phyloP scores from a whole-genome alignment of 2,888 invertebrate species.

The Euclidia mi region DNA sequence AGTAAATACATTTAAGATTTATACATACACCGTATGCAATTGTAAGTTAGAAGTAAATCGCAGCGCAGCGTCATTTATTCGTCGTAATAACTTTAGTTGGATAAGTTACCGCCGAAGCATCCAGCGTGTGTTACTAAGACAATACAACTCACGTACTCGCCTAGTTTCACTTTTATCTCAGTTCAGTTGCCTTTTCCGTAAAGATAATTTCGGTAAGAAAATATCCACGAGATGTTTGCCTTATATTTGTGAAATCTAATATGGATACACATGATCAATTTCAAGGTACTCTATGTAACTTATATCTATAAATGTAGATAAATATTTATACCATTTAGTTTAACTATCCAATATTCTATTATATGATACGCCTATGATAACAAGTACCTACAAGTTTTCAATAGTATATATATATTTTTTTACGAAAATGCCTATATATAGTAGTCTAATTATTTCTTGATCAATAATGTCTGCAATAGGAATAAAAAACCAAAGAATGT shows the following conservation, averaged over 20 bases:
- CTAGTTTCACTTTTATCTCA: constrained; percentile 44
- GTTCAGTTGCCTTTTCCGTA: constrained; percentile 38
- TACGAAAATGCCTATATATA: background rate
- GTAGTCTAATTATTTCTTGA: constrained; percentile 8
- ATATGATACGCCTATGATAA: too few species aligned
- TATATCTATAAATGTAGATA: too few species aligned
- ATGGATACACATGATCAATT: constrained; percentile 3
- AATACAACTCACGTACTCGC: constrained; percentile 36
- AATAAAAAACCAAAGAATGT: constrained; percentile 24
- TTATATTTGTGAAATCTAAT: constrained; percentile 36
- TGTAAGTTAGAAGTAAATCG: constrained; percentile 29
- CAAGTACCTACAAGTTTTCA: too few species aligned
- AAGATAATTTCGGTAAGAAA: constrained; percentile 43
- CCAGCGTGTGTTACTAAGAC: constrained; percentile 38
- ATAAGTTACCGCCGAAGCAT: constrained; percentile 34
- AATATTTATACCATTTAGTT: too few species aligned
- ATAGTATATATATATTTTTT: too few species aligned
- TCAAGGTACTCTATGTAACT: background rate
- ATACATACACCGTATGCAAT: constrained; percentile 15
- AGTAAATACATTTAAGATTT: constrained; percentile 10
- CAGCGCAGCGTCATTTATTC: constrained; percentile 39
- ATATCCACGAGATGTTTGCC: constrained; percentile 26
- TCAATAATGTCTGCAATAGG: constrained; percentile 1
- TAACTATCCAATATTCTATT: too few species aligned
- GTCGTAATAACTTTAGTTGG: constrained; percentile 47